Evolutionary conservation across 2,113 vertebrate genomes (phyloP).

Genomic region (Neoarius graeffei): DNA sequence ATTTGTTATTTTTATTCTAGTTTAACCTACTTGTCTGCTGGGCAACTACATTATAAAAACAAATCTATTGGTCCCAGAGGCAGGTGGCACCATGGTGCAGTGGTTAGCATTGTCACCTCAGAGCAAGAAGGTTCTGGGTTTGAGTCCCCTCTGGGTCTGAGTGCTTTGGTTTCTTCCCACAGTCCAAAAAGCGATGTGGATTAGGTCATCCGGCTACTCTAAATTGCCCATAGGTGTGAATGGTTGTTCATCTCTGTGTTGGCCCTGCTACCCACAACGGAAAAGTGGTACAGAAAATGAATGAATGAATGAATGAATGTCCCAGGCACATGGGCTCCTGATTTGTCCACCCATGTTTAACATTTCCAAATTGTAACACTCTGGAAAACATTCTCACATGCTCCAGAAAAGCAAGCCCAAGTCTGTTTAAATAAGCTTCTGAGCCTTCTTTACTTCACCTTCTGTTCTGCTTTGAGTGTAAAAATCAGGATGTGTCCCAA

Average conservation of each 20-base stretch:
- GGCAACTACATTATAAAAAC: background rate
- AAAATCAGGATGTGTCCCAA: constrained; percentile 1
- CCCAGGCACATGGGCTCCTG: background rate
- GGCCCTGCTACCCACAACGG: too few relatives aligned
- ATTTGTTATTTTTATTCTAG: background rate
- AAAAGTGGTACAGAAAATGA: too few relatives aligned
- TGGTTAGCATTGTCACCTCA: too few relatives aligned
- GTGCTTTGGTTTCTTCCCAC: too few relatives aligned
- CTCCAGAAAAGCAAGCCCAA: background rate
- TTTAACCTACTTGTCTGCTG: background rate
- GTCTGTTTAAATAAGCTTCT: background rate
- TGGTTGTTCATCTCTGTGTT: too few relatives aligned
- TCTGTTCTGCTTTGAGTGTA: background rate
- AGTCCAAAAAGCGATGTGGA: too few relatives aligned
- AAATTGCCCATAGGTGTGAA: too few relatives aligned
- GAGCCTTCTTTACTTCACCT: background rate
- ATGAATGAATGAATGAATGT: too few relatives aligned
- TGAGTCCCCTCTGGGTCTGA: too few relatives aligned
- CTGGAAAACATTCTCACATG: background rate
- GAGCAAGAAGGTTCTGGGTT: too few relatives aligned
- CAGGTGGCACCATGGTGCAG: too few relatives aligned
- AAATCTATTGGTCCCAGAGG: background rate
- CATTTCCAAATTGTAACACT: background rate
- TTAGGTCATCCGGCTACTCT: too few relatives aligned
- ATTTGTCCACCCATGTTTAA: background rate